Conservation (phyloP, 1,140 invertebrate genomes). For the Pogonognathellus flavescens region DNA sequence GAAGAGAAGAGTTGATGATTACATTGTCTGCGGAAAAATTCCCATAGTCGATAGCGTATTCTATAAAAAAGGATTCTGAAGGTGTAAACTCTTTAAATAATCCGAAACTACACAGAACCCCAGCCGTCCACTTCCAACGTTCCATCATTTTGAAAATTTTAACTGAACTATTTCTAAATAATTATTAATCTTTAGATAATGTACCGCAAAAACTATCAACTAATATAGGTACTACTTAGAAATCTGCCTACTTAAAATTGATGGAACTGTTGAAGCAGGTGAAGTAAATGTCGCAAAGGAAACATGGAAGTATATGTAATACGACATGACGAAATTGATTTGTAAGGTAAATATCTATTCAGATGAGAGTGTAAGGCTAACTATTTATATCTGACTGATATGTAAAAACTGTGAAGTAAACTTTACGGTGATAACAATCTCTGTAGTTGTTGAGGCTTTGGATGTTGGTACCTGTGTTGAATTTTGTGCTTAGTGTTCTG, state of each 20-base stretch:
- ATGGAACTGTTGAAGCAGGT: neutral
- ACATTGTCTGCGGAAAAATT: slow-evolving; percentile 79
- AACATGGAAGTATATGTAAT: no score
- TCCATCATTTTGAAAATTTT: slow-evolving; percentile 67
- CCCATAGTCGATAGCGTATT: slow-evolving; percentile 80
- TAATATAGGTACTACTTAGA: neutral
- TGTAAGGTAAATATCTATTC: no score
- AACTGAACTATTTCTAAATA: neutral
- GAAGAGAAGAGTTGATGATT: no score
- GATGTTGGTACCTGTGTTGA: no score
- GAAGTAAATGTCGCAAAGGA: no score
- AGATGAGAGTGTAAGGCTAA: no score
- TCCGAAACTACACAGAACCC: slow-evolving; percentile 82
- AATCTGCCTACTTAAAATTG: neutral
- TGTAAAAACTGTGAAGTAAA: no score
- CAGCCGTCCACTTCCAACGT: slow-evolving; percentile 77
- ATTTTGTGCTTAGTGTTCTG: no score
- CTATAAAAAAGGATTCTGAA: slow-evolving; percentile 84
- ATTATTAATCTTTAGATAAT: neutral
- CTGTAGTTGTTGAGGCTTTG: no score
- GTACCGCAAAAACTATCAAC: neutral
- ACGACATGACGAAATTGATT: no score
- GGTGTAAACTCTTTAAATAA: slow-evolving; percentile 86
- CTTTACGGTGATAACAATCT: no score
- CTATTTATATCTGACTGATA: no score